phyloP scores from a whole-genome alignment of 2,113 vertebrate species.

The Delphinapterus leucas region DNA sequence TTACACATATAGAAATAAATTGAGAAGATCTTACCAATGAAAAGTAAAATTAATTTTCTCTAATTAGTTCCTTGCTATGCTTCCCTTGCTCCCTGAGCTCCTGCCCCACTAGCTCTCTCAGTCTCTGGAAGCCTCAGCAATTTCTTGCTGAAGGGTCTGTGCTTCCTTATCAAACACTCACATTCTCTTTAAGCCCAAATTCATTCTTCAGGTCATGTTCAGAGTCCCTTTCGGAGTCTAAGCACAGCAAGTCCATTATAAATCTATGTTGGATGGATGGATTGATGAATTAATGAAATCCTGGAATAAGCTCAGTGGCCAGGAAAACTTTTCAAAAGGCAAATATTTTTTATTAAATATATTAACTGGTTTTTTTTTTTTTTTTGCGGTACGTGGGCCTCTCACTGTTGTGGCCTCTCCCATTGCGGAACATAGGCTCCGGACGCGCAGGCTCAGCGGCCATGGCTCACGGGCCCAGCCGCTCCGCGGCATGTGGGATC shows the following conservation, averaged over 20 bases:
- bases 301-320: background rate
- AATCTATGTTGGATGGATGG: background rate
- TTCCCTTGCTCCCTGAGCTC: background rate
- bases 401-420: too few relatives aligned
- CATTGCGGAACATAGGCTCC: too few relatives aligned
- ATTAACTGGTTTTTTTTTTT: too few relatives aligned
- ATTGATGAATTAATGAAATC: background rate
- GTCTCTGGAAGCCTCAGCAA: background rate
- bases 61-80: background rate
- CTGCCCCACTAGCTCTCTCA: fast-evolving
- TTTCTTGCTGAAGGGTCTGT: background rate
- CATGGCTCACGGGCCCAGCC: too few relatives aligned
- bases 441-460: too few relatives aligned
- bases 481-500: too few relatives aligned
- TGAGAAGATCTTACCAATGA: background rate
- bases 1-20: background rate
- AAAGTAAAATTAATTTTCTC: background rate
- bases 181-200: fast-evolving
- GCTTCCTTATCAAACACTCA: background rate
- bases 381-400: too few relatives aligned
- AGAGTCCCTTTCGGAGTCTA: background rate
- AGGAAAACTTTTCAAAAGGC: background rate
- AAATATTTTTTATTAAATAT: background rate
- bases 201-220: too few relatives aligned
- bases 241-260: background rate